Evolutionary conservation across 2,113 vertebrate genomes (phyloP), one percentile per base, ranked within the genome.

Genomic region (Taurulus bubalis): DNA sequence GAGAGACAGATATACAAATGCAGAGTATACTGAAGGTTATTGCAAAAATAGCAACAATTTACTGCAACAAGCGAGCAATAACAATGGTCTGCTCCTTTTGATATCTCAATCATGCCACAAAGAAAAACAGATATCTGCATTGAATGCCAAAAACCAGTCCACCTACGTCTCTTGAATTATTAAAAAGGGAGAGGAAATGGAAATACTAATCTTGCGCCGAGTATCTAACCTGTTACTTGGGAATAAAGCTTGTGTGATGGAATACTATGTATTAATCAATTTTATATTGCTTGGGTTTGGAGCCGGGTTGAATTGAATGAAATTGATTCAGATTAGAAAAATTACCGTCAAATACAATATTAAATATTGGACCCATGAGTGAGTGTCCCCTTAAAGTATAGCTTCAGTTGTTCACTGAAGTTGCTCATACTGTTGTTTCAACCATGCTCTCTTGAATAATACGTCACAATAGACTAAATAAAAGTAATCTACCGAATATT

Each of bases 171-270:
- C 73, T 77, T 81, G 74, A 83, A 75, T 76, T 68, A 87, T 75
- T 70, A 81, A 26, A 34, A 76, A 64, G 26, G 58, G 30, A 58
- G 32, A 75, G 79, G 85, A 79, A 78, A 90, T 85, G 79, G 66
- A 87, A 90, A 86, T 9, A 69, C 28, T 51, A 63, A 76, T 74
- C 69, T 88, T 79, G 64, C 72, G 32, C 56, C 6, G 30, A 28
- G 63, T 73, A 75, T 88, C 77, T 86, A 51, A 84, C 24, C 55
- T 51, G 22, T 49, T 67, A 77, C 20, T 69, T 62, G 59, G 74
- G 59, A 75, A 70, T 71, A 36, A 71, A 60, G 60, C 32, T 58
- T 11, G 12, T 34, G 34, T 28, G 62, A 80, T 79, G 63, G 24
- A 78, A 83, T 75, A 59, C 45, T 65, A 60, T 47, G 30, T 66